phyloP scores from a whole-genome alignment of 2,797 vertebrate genomes.

The Falco concolor region DNA sequence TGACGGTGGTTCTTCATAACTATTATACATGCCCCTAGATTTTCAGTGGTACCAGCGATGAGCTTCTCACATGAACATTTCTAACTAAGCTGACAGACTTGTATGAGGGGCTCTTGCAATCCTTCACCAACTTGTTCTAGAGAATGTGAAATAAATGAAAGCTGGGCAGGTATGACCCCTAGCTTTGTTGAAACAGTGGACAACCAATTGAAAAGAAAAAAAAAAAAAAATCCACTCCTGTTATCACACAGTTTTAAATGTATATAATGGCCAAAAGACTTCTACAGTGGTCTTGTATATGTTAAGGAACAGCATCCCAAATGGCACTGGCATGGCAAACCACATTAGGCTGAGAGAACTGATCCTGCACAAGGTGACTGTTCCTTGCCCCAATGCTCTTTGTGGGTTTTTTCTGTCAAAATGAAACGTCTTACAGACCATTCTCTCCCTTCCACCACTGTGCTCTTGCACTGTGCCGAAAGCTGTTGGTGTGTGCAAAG shows the following conservation, averaged over 20 bases:
- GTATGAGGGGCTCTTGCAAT: not conserved
- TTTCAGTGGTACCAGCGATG: not conserved
- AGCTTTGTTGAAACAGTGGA: not conserved
- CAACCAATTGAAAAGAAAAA: not conserved
- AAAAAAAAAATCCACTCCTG: not conserved
- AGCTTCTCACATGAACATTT: not conserved
- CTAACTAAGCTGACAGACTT: not conserved
- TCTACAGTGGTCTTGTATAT: not conserved
- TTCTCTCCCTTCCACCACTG: not conserved
- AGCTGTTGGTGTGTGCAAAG: not conserved
- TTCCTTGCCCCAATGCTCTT: not conserved
- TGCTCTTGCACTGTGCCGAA: not conserved
- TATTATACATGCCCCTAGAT: not conserved
- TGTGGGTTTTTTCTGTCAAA: not conserved
- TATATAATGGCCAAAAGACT: not conserved
- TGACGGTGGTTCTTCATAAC: not conserved
- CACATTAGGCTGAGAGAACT: not conserved
- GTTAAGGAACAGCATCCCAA: not conserved
- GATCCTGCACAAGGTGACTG: not conserved
- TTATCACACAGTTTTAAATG: not conserved
- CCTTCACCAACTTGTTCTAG: not conserved
- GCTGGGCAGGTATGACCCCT: not conserved
- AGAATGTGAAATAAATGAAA: not conserved
- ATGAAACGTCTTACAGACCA: fast-evolving
- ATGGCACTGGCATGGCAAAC: not conserved